Base-by-base conservation (phyloP, 2,113 vertebrate species). In the Misgurnus mizolepis region DNA sequence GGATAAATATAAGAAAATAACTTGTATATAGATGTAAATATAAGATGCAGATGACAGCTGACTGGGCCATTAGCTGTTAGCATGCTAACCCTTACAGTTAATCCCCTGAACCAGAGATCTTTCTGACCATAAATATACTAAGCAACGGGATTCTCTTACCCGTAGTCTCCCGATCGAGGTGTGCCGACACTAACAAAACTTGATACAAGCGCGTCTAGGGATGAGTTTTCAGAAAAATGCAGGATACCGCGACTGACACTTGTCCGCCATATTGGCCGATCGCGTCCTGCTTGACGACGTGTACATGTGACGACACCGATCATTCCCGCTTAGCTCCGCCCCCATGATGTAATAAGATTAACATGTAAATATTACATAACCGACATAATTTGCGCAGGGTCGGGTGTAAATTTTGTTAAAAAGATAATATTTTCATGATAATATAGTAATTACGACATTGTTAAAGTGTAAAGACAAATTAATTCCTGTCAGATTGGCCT, bases 241-340 rank as follows among this genome's bases (percentile, higher is more conserved):
- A 88, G 91, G 81, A 88, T 87, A 86, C 85, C 78, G 84, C 87
- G 84, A 87, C 86, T 90, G 88, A 93, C 89, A 90, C 88, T 90
- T 82, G 58, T 86, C 92, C 91, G 91, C 94, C 94, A 95, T 96
- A 93, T 95, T 94, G 91, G 91, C 73, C 76, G 83, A 89, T 88
- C 91, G 94, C 92, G 95, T 95, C 95, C 95, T 95, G 91, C 91
- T 94, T 90, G 90, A 91, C 94, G 90, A 96, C 95, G 95, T 96
- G 95, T 95, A 94, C 93, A 90, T 85, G 86, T 79, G 11, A 91
- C 93, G 93, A 95, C 94, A 95, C 88, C 4, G 58, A 4, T 83
- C 62, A 11, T 7, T 27, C 60, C n/a, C 1, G 22, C 22, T 61
- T 75, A 41, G 53, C 39, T 17, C 27, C 50, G 55, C 80, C 61